phyloP scores from a whole-genome alignment of 2,797 vertebrate genomes.

The Alcedo atthis region DNA sequence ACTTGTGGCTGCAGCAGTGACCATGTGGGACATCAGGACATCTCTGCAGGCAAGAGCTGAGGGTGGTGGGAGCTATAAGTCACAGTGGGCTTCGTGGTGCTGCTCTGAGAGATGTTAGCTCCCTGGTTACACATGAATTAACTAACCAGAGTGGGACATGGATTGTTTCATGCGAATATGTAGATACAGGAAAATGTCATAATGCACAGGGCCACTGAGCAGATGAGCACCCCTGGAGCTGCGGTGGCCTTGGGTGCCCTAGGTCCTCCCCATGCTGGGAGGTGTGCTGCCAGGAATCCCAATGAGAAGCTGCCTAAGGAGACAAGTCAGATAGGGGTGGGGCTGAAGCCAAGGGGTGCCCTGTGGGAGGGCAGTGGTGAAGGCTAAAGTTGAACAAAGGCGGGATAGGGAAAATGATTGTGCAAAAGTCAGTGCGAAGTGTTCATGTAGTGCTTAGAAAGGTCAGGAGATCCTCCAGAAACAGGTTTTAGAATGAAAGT shows the following conservation, averaged over 20 bases:
- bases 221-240: background rate
- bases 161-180: background rate
- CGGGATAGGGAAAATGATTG: background rate
- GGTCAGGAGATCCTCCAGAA: background rate
- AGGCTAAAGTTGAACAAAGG: background rate
- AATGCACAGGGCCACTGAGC: background rate
- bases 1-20: background rate
- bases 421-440: background rate
- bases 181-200: fast-evolving
- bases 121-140: background rate
- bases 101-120: background rate
- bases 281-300: background rate
- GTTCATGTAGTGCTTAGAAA: fast-evolving
- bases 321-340: background rate
- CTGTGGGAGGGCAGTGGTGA: background rate
- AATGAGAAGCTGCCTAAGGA: background rate
- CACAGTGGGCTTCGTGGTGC: fast-evolving
- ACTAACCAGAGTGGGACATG: background rate
- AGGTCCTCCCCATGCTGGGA: fast-evolving
- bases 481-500: background rate
- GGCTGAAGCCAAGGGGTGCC: fast-evolving
- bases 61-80: fast-evolving
- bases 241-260: background rate
- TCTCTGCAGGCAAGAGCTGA: background rate
- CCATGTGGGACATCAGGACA: fast-evolving